Conservation (phyloP, 2,797 vertebrate genomes). For the Notolepis coatsorum region DNA sequence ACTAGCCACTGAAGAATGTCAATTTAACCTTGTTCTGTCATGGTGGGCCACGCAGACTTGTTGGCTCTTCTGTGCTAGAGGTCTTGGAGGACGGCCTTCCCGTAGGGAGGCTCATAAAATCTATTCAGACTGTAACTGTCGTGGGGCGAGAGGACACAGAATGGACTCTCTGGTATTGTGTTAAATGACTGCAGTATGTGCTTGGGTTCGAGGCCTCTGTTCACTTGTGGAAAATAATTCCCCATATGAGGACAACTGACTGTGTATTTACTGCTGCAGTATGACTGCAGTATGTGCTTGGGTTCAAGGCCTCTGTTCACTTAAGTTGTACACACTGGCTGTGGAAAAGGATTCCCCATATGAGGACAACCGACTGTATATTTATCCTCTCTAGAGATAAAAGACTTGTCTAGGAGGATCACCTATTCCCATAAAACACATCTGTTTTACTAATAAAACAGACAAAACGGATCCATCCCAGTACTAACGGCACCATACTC, state of each 20-base stretch:
- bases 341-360: too few relatives aligned
- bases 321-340: too few relatives aligned
- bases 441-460: too few relatives aligned
- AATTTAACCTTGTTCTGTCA: slow-evolving; percentile 16
- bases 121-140: slow-evolving; percentile 34
- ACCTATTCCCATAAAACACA: too few relatives aligned
- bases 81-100: slow-evolving; percentile 27
- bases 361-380: too few relatives aligned
- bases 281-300: slow-evolving; percentile 27
- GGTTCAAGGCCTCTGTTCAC: not conserved
- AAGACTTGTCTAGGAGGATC: too few relatives aligned
- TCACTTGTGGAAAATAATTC: too few relatives aligned
- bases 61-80: slow-evolving; percentile 28
- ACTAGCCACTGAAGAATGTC: slow-evolving; percentile 25
- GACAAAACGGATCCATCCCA: too few relatives aligned
- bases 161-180: not conserved
- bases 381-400: too few relatives aligned
- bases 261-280: too few relatives aligned
- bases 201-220: not conserved
- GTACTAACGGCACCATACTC: too few relatives aligned
- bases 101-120: slow-evolving; percentile 48
- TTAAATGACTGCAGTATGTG: slow-evolving; percentile 32
- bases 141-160: slow-evolving; percentile 6
- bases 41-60: slow-evolving; percentile 15
- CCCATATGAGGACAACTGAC: too few relatives aligned